Percentiles rank a stretch among this genome's conserved stretches.
Evolutionary conservation across 2,797 vertebrate genomes (phyloP).

Genomic region (Toxotes lorentzi): DNA sequence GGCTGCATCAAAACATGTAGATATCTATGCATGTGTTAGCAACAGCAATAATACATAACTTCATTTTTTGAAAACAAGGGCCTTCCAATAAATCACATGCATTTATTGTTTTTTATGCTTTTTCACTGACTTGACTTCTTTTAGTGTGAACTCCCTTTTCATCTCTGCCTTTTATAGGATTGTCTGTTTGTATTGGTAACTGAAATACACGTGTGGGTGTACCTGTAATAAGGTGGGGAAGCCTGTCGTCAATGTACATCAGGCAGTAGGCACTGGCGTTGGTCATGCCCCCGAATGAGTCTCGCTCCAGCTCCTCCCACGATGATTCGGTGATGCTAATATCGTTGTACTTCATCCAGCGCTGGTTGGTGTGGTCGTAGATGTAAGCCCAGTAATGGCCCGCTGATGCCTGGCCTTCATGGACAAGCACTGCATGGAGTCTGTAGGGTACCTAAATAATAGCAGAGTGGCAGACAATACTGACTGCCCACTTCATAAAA

Average conservation of each 20-base stretch:
- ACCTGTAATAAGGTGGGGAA: slow-evolving; percentile 87
- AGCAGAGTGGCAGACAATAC: not conserved
- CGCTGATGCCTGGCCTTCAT: slow-evolving; percentile 96
- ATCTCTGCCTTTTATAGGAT: not conserved
- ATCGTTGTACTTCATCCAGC: slow-evolving; percentile 98
- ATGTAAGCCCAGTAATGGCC: slow-evolving; percentile 99
- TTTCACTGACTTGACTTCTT: too few species aligned
- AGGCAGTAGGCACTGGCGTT: slow-evolving; percentile 98
- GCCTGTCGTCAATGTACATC: slow-evolving; percentile 93
- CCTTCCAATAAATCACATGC: too few species aligned
- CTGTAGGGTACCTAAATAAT: slow-evolving; percentile 90
- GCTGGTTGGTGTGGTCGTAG: slow-evolving; percentile 87
- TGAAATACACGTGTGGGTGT: slow-evolving; percentile 1
- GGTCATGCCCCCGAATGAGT: slow-evolving; percentile 95
- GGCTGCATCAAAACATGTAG: too few species aligned
- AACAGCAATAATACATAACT: too few species aligned
- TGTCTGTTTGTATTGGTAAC: not conserved
- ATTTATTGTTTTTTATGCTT: too few species aligned
- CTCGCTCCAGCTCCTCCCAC: slow-evolving; percentile 95
- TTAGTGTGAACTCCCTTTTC: not conserved
- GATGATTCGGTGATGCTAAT: slow-evolving; percentile 92
- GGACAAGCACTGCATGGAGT: slow-evolving; percentile 95
- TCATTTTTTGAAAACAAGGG: too few species aligned
- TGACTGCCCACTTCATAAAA: not conserved
- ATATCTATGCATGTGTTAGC: too few species aligned